These are phyloP conservation scores for Cantharis rustica DNA, from an alignment of 2,888 invertebrate genomes.

Conservation along the genomic window DNA sequence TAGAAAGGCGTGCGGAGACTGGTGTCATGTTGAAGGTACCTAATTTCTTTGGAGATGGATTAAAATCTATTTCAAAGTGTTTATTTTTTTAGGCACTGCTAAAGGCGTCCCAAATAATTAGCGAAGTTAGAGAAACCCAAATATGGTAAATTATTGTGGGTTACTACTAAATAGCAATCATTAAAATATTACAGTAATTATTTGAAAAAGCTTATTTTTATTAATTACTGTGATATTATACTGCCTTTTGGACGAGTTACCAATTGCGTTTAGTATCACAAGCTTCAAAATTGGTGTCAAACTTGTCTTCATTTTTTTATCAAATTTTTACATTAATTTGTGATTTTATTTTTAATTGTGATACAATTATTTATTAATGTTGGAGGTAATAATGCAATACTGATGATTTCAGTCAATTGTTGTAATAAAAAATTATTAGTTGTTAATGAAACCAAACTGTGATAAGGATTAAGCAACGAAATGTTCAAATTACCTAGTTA, in stretches of 20 bases:
- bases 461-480: not conserved
- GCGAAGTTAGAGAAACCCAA: slow-evolving; percentile 98
- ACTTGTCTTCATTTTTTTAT: not conserved
- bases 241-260: not conserved
- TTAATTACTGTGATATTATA: not conserved
- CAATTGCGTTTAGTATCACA: not conserved
- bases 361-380: not conserved
- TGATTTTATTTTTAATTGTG: not conserved
- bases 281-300: not conserved
- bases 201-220: not conserved
- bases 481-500: not conserved
- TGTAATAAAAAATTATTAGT: not conserved
- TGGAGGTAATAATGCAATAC: not conserved
- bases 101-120: slow-evolving; percentile 95
- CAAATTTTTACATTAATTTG: too few species aligned
- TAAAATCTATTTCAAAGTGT: not conserved
- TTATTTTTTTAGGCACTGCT: slow-evolving; percentile 82
- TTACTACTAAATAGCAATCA: not conserved
- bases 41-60: slow-evolving; percentile 21
- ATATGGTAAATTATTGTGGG: slow-evolving; percentile 79
- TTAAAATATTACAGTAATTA: not conserved
- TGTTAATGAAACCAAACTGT: not conserved
- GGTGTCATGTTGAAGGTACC: slow-evolving; percentile 94
- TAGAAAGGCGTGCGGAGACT: slow-evolving; percentile 93
- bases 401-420: not conserved